Evolutionary conservation across 2,797 vertebrate genomes (phyloP).

Genomic region (Poeciliopsis presidionis): DNA sequence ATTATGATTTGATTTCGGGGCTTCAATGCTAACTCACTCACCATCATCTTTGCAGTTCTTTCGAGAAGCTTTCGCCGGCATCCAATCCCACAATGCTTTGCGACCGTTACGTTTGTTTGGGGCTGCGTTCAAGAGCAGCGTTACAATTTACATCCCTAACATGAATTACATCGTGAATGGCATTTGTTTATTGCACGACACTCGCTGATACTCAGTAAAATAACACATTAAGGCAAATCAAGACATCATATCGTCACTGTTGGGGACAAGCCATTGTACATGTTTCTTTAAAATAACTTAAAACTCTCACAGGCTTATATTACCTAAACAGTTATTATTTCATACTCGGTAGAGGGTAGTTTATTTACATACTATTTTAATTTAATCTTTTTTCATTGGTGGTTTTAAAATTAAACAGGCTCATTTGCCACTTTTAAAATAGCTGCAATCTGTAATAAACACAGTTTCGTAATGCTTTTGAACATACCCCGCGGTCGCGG

Average conservation of each 20-base stretch:
- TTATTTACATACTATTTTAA: too few species aligned
- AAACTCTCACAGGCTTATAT: background rate
- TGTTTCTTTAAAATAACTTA: background rate
- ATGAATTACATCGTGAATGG: fast-evolving
- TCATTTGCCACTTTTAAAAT: background rate
- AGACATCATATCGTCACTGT: background rate
- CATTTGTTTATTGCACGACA: background rate
- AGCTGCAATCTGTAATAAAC: background rate
- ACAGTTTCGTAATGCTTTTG: conserved; percentile 9
- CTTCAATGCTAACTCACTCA: conserved; percentile 69
- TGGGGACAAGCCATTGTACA: background rate
- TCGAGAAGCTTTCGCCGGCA: conserved; percentile 75
- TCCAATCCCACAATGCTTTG: conserved; percentile 74
- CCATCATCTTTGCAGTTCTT: conserved; percentile 83
- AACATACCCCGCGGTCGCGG: conserved; percentile 35
- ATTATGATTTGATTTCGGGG: conserved; percentile 30
- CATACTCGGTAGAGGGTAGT: background rate
- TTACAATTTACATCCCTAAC: background rate
- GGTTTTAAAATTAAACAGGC: background rate
- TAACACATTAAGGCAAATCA: background rate
- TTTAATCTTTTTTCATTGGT: background rate
- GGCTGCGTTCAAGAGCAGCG: conserved; percentile 53
- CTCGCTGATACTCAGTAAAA: background rate
- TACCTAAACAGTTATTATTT: background rate
- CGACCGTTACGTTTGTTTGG: background rate